Base-by-base conservation (phyloP, 2,888 invertebrate genomes). In the Eupithecia tripunctaria region DNA sequence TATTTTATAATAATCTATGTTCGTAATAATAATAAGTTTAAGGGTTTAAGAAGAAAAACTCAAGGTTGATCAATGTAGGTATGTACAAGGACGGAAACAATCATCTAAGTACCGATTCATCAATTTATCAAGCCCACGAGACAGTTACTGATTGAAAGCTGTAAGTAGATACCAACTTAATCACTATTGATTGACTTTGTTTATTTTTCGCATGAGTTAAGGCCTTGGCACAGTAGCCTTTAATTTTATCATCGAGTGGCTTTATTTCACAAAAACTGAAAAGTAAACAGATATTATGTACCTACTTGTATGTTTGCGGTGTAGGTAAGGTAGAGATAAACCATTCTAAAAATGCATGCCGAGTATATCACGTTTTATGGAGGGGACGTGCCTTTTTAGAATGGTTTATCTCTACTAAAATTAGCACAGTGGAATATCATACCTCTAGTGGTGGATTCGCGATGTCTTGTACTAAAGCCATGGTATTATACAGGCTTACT, bases 181-280 rank as follows among this genome's bases (percentile, higher is more conserved):
- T 38, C 21, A 36, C 38, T 64, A 63, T 64, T 64, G 38, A 64
- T 64, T 68, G 41, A 63, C 82, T 82, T 89, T 89, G 88, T 89
- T 88, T 85, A 86, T 86, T 90, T 87, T 82, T 85, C 89, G 89
- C 91, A 87, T 88, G 88, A 86, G 81, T 85, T 79, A 81, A 78
- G 86, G 81, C 91, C 91, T 89, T 90, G 85, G 78, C 75, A 70
- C 56, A 32, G 29, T 60, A 21, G 66, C 63, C 59, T 69, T 68
- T 43, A 29, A 47, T 29, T 69, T 70, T 36, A 41, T 38, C 21
- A 36, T 1, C 7, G 18, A 18, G n/a, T 32, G 36, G 36, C 36
- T 38, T 14, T n/a, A 63, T 63, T 38, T 64, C 38, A 64, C 64
- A 29, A 65, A 66, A 66, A 41, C 65, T 66, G 29, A 10, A 51